A percentile compares a stretch with the other conserved stretches of the same genome.
phyloP scores from a whole-genome alignment of 2,888 invertebrate genomes.

The Idaea biselata region DNA sequence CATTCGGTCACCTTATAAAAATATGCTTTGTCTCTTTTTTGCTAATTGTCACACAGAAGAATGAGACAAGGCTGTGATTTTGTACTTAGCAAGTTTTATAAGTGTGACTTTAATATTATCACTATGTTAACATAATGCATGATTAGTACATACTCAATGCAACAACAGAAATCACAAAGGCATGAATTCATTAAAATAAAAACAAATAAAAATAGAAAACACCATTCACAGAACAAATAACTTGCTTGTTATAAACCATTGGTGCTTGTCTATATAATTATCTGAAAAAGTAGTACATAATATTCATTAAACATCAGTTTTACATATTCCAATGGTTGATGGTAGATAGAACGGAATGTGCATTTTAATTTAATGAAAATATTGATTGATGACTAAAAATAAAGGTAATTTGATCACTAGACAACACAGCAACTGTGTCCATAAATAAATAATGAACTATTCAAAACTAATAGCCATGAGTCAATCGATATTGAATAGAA shows the following conservation, averaged over 20 bases:
- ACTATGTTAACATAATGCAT: no score
- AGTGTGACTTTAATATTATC: no score
- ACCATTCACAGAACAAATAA: conserved; percentile 7
- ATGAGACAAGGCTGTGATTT: no score
- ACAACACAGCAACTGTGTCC: background rate
- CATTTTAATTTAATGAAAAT: background rate
- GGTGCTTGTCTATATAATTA: conserved; percentile 7
- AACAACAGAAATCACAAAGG: conserved; percentile 4
- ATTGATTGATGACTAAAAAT: background rate
- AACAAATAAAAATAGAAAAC: conserved; percentile 8
- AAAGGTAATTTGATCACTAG: background rate
- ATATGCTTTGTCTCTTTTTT: no score
- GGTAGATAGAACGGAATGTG: no score
- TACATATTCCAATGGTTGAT: background rate
- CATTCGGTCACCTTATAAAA: no score
- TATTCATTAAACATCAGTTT: background rate
- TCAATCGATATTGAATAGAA: conserved; percentile 12
- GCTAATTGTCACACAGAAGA: no score
- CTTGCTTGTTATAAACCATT: conserved; percentile 32
- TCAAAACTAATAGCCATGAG: conserved; percentile 18
- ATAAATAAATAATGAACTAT: conserved; percentile 15
- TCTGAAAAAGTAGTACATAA: conserved; percentile 23
- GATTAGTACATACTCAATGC: no score
- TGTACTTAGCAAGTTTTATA: no score
- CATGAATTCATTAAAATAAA: background rate